Evolutionary conservation across 2,888 invertebrate species (phyloP).

Genomic region (Pammene aurita): DNA sequence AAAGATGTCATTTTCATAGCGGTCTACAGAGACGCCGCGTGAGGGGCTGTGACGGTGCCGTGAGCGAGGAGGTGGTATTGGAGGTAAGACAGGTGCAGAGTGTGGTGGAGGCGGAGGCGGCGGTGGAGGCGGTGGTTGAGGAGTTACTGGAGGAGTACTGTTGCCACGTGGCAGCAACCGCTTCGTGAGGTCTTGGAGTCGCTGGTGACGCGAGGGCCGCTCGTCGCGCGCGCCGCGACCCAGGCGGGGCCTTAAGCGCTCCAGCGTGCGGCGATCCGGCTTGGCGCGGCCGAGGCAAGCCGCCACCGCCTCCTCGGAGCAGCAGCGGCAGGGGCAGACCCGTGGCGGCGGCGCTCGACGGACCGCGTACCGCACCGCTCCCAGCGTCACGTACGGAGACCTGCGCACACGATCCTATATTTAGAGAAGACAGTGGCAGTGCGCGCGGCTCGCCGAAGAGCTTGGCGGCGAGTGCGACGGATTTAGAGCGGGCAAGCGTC

Average conservation of each 20-base stretch:
- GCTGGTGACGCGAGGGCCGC: slow-evolving; percentile 84
- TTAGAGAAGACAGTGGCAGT: slow-evolving; percentile 56
- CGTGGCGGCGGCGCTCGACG: slow-evolving; percentile 85
- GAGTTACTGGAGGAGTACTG: slow-evolving; percentile 51
- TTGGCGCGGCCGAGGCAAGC: slow-evolving; percentile 80
- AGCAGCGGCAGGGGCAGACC: slow-evolving; percentile 82
- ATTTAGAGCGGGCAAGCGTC: slow-evolving; percentile 76
- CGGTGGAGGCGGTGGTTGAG: slow-evolving; percentile 64
- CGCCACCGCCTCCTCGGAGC: slow-evolving; percentile 82
- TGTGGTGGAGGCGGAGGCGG: slow-evolving; percentile 74
- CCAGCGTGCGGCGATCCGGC: slow-evolving; percentile 88
- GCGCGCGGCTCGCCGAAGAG: slow-evolving; percentile 71
- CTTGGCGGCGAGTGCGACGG: slow-evolving; percentile 77
- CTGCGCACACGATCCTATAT: slow-evolving; percentile 70
- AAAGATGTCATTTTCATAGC: slow-evolving; percentile 67
- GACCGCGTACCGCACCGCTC: slow-evolving; percentile 88
- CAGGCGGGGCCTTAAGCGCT: slow-evolving; percentile 91
- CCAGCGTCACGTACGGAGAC: slow-evolving; percentile 86
- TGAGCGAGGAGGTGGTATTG: slow-evolving; percentile 81
- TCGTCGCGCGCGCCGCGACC: slow-evolving; percentile 82
- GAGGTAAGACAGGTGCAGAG: slow-evolving; percentile 82
- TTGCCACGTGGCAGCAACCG: slow-evolving; percentile 85
- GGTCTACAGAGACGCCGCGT: slow-evolving; percentile 75
- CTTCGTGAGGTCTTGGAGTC: slow-evolving; percentile 92
- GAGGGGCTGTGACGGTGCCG: slow-evolving; percentile 80